Evolutionary conservation across 2,113 vertebrate genomes (phyloP).

Genomic region (Gavialis gangeticus): DNA sequence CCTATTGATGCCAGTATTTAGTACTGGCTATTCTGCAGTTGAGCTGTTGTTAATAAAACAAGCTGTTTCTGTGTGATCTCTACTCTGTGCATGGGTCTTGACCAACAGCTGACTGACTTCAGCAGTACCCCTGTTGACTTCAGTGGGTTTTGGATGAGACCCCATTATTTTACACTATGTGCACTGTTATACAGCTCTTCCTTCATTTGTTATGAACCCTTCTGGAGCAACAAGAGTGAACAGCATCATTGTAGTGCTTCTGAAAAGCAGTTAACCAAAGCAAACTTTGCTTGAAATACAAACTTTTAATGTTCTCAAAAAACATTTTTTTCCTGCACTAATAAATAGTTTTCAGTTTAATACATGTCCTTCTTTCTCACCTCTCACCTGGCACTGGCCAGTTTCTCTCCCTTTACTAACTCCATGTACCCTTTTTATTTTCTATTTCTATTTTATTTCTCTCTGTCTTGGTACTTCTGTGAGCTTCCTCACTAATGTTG

Average conservation of each 20-base stretch:
- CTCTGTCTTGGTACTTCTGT: neutral
- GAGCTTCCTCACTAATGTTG: neutral
- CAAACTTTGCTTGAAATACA: neutral
- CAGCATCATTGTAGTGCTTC: neutral
- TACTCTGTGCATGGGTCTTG: neutral
- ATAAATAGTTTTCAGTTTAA: neutral
- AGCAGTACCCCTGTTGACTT: neutral
- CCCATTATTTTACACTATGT: neutral
- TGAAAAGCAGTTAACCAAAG: neutral
- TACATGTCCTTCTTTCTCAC: neutral
- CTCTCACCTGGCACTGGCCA: neutral
- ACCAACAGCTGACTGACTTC: neutral
- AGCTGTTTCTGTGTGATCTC: neutral
- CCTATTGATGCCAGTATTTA: neutral
- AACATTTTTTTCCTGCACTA: too few relatives aligned
- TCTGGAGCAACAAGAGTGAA: neutral
- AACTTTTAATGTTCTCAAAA: too few relatives aligned
- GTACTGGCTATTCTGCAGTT: neutral
- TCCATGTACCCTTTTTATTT: neutral
- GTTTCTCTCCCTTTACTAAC: neutral
- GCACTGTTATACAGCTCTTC: fast-evolving
- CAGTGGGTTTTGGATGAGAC: neutral
- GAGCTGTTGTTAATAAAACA: neutral
- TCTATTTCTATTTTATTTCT: neutral
- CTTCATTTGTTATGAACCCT: neutral